These are phyloP conservation scores for Leucozona laternaria DNA, from an alignment of 2,888 invertebrate species.

Conservation along the genomic window DNA sequence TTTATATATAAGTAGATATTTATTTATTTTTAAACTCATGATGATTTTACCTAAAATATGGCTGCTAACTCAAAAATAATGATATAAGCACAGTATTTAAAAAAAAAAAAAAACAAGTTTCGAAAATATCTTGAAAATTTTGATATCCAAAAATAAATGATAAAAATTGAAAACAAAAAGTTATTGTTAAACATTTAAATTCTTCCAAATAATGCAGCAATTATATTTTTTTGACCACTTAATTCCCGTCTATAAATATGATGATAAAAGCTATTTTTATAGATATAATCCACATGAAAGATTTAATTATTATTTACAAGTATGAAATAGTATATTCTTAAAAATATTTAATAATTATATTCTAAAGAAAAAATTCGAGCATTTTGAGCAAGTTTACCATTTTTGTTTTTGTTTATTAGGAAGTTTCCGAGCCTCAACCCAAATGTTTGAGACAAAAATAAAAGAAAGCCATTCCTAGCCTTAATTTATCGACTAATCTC, in stretches of 20 bases:
- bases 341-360: not conserved
- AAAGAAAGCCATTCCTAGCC: slow-evolving; percentile 30
- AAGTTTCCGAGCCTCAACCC: slow-evolving; percentile 35
- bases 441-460: slow-evolving; percentile 59
- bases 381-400: slow-evolving; percentile 61
- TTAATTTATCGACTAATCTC: slow-evolving; percentile 35
- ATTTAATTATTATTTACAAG: slow-evolving; percentile 59
- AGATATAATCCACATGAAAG: not conserved
- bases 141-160: not conserved
- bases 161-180: not conserved
- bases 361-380: slow-evolving; percentile 52
- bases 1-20: not conserved
- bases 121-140: not conserved
- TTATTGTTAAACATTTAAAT: not conserved
- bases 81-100: not conserved
- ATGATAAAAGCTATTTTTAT: not conserved
- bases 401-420: slow-evolving; percentile 30
- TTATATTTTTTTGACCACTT: not conserved
- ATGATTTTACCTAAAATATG: slow-evolving; percentile 58
- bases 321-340: slow-evolving; percentile 19
- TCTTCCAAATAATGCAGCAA: not conserved
- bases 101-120: not conserved
- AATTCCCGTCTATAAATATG: not conserved
- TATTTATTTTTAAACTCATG: not conserved
- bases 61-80: slow-evolving; percentile 54